Evolutionary conservation across 2,113 vertebrate genomes (phyloP), one percentile per base, ranked within the genome.

Genomic region (Merops nubicus): DNA sequence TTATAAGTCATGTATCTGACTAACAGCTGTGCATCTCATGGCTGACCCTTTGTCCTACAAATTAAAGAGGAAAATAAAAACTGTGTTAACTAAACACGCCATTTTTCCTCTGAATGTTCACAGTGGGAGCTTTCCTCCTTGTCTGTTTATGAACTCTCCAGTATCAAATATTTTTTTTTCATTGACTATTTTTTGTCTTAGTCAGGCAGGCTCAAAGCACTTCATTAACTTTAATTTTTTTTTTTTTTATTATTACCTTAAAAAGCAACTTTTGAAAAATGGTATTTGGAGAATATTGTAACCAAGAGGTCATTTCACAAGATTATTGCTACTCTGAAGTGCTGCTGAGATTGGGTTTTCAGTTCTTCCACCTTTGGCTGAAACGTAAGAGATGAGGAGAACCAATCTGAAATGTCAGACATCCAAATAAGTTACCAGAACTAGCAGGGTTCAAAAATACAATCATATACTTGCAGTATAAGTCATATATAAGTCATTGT

Each of bases 161-260:
- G 20, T 77, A 63, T 78, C 2, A 5, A 69, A 85, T 84, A 21
- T n/a, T 38, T 33, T 73, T 90, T 94, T 94, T 88, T 81, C 26
- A 33, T 47, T 75, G 14, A 53, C 38, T 54, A 12, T 65, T 70
- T 82, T 79, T 77, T 15, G 13, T 67, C 31, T 79, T 84, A 81
- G 73, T 73, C 26, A 86, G 17, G 12, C 14, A 73, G 47, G 70
- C 45, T 87, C 50, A 94, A 87, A 91, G n/a, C 65, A 89, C 59
- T 76, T 95, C 42, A 93, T 91, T 91, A 80, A 81, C 42, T 92
- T 89, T 85, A 91, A 96, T 82, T 85, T n/a, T n/a, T n/a, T n/a
- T n/a, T n/a, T n/a, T n/a, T n/a, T n/a, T n/a, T n/a, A n/a, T n/a
- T 74, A 67, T 77, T 91, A 81, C 51, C 31, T 88, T 85, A 88